A percentile compares a stretch with the other conserved stretches of the same genome.
These are phyloP conservation scores for Gymnocephalus cernua DNA, from an alignment of 2,113 vertebrate genomes.

Conservation along the genomic window DNA sequence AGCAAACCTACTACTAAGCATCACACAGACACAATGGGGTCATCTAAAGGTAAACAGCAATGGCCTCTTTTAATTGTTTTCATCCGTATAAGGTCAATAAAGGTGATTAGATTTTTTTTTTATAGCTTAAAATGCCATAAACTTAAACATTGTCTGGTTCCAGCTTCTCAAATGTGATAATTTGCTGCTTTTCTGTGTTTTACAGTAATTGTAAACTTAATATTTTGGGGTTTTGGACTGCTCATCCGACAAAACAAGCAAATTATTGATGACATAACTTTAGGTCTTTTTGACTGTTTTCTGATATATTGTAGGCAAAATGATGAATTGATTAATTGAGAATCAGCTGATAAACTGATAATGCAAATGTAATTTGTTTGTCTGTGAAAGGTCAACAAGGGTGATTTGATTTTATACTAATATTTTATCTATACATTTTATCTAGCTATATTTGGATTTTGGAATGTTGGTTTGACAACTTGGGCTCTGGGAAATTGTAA, in stretches of 20 bases:
- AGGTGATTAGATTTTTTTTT: neutral
- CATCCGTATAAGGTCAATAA: neutral
- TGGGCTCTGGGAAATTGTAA: neutral
- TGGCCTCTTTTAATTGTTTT: neutral
- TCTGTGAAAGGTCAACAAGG: neutral
- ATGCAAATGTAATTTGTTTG: neutral
- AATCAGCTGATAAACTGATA: neutral
- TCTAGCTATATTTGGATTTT: neutral
- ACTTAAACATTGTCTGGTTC: too few species aligned
- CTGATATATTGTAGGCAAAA: neutral
- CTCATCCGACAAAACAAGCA: neutral
- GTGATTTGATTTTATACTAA: neutral
- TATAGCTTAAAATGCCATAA: too few species aligned
- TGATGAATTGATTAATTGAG: neutral
- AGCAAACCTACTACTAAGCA: neutral
- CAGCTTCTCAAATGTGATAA: too few species aligned
- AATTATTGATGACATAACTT: neutral
- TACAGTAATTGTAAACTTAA: too few species aligned
- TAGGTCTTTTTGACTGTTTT: neutral
- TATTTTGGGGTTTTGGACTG: neutral
- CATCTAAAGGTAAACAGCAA: slow-evolving; percentile 4
- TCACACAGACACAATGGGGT: neutral
- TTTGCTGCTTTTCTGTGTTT: too few species aligned
- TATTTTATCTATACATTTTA: neutral
- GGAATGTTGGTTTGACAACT: neutral